These are phyloP conservation scores for Smittia aterrima DNA, from an alignment of 2,888 invertebrate species.

Conservation along the genomic window DNA sequence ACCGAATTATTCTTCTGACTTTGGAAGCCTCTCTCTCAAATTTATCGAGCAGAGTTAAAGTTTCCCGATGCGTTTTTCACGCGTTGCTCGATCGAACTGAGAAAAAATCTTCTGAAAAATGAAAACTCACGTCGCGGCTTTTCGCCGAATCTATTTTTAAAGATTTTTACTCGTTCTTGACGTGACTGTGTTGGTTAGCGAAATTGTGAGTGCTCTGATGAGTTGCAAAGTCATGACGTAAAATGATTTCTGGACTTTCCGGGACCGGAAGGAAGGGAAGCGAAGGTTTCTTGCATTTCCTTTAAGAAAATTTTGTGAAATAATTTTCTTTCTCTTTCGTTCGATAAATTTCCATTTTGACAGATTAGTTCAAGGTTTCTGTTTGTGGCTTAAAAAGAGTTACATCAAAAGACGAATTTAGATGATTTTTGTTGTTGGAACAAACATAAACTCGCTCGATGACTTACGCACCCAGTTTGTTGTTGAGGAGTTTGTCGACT, in stretches of 20 bases:
- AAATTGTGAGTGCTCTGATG: neutral
- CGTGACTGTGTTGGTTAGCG: neutral
- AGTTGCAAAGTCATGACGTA: neutral
- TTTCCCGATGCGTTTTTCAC: slow-evolving; percentile 40
- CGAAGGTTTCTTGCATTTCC: neutral
- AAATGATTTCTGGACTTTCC: neutral
- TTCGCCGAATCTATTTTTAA: slow-evolving; percentile 29
- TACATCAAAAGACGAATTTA: no score
- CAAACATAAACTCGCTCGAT: no score
- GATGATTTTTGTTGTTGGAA: no score
- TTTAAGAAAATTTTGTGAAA: no score
- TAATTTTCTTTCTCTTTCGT: no score
- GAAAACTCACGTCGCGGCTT: slow-evolving; percentile 25
- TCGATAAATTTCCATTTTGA: no score
- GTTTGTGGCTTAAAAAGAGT: no score
- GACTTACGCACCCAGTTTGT: no score
- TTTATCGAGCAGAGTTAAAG: neutral
- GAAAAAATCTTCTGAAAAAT: slow-evolving; percentile 32
- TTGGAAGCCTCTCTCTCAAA: neutral
- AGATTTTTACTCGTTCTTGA: neutral
- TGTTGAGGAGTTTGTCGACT: no score
- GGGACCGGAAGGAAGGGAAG: neutral
- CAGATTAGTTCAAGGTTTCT: no score
- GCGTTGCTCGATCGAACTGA: slow-evolving; percentile 39
- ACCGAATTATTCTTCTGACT: neutral